These are phyloP conservation scores for Kryptolebias marmoratus DNA, from an alignment of 2,113 vertebrate species.

Conservation along the genomic window DNA sequence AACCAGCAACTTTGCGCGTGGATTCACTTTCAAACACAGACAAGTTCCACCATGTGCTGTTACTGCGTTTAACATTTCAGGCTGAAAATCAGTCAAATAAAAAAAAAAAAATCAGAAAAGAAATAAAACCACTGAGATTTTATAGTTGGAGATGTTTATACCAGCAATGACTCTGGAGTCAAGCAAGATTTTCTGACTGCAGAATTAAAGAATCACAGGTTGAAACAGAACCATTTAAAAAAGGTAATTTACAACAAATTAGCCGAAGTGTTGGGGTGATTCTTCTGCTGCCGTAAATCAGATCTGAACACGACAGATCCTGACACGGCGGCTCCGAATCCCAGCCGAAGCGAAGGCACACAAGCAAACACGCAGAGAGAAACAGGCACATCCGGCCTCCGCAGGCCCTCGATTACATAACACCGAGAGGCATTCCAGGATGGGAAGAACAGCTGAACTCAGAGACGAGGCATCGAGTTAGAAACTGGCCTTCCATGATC, in stretches of 20 bases:
- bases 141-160: too few relatives aligned
- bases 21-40: too few relatives aligned
- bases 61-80: too few relatives aligned
- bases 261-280: background rate
- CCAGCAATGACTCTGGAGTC: too few relatives aligned
- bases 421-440: conserved; percentile 16
- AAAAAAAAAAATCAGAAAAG: too few relatives aligned
- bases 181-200: too few relatives aligned
- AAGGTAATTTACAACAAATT: background rate
- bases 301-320: background rate
- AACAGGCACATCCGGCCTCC: conserved; percentile 38
- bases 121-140: too few relatives aligned
- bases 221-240: too few relatives aligned
- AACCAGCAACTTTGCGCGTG: too few relatives aligned
- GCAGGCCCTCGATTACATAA: conserved; percentile 52
- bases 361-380: background rate
- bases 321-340: background rate
- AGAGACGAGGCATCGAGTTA: background rate
- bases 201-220: too few relatives aligned
- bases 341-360: background rate
- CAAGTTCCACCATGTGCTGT: too few relatives aligned
- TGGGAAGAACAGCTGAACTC: conserved; percentile 38
- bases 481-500: conserved; percentile 18
- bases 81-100: too few relatives aligned
- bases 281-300: conserved; percentile 4